phyloP scores from a whole-genome alignment of 64 coral and sea anemone species.

The Porites lutea region DNA sequence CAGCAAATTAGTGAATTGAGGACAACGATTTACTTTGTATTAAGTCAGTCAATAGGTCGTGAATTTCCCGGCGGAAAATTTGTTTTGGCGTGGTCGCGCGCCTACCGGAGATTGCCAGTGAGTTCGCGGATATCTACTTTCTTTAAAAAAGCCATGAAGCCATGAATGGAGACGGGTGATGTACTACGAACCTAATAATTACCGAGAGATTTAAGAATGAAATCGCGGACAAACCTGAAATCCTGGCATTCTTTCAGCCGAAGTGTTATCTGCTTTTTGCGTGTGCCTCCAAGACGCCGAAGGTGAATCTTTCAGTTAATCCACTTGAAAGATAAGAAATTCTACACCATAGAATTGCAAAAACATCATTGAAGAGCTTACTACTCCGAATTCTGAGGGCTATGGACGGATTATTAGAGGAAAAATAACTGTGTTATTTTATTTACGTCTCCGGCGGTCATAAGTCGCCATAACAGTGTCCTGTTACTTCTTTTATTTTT shows the following conservation, averaged over 20 bases:
- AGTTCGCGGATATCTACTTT: background rate
- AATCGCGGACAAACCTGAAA: too few species aligned
- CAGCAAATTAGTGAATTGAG: background rate
- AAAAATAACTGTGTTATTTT: background rate
- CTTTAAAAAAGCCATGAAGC: too few species aligned
- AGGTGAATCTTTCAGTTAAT: background rate
- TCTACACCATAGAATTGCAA: background rate
- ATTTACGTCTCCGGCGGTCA: too few species aligned
- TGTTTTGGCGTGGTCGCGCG: background rate
- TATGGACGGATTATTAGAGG: background rate
- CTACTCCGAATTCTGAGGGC: background rate
- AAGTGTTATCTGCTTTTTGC: too few species aligned
- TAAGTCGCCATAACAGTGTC: background rate
- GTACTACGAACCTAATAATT: too few species aligned
- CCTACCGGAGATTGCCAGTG: background rate
- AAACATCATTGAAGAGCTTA: background rate
- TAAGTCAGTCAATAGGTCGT: background rate
- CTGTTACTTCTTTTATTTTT: background rate
- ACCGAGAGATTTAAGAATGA: too few species aligned
- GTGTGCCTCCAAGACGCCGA: too few species aligned
- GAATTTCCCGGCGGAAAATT: background rate
- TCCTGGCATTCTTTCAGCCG: too few species aligned
- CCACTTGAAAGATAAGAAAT: slow-evolving; percentile 4
- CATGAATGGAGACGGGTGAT: too few species aligned
- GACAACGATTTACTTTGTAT: too few species aligned